Percentiles rank a stretch among this genome's conserved stretches.
Conservation (phyloP, 2,797 vertebrate species). For the Rhinella marina region DNA sequence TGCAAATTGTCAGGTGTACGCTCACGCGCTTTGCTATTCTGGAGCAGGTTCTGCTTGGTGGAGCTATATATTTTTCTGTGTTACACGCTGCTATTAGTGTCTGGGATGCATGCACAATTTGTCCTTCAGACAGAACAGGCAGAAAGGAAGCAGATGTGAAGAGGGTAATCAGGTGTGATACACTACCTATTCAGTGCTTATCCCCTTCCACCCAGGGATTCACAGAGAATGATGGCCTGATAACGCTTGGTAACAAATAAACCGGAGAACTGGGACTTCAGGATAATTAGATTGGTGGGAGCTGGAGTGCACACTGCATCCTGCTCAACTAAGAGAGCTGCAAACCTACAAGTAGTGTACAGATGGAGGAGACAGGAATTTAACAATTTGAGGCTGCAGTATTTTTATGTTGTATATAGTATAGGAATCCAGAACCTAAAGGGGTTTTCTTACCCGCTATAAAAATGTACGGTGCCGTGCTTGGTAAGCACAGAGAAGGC, state of each 20-base stretch:
- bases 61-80: constrained; percentile 38
- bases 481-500: no score
- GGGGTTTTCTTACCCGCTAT: no score
- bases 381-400: no score
- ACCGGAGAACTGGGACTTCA: constrained; percentile 37
- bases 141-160: constrained; percentile 15
- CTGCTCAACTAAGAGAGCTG: not conserved
- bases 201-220: constrained; percentile 40
- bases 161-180: constrained; percentile 56
- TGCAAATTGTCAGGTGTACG: constrained; percentile 47
- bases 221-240: constrained; percentile 24
- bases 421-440: no score
- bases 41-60: constrained; percentile 1
- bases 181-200: constrained; percentile 45
- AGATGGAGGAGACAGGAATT: not conserved
- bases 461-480: no score
- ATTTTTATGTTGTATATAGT: no score
- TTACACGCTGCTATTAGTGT: constrained; percentile 47
- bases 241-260: constrained; percentile 42
- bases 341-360: not conserved
- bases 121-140: constrained; percentile 47
- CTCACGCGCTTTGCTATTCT: constrained; percentile 37
- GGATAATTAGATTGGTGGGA: constrained; percentile 29
- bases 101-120: constrained; percentile 55
- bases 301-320: not conserved